Conservation (phyloP, 2,888 invertebrate genomes). For the Synanthedon formicaeformis region DNA sequence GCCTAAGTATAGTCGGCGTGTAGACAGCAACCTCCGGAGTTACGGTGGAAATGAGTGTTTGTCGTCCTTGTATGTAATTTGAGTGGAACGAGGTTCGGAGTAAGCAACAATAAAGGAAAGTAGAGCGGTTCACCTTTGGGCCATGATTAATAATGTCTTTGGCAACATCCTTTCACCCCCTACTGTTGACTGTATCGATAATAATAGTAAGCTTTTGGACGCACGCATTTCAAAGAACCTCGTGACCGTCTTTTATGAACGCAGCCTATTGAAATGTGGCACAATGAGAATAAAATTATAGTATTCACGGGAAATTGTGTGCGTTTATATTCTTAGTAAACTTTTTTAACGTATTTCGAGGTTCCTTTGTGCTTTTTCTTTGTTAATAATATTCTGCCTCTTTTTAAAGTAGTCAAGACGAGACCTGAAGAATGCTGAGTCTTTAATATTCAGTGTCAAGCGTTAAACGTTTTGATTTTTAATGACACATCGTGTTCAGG, state of each 20-base stretch:
- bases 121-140: slow-evolving; percentile 8
- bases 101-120: background rate
- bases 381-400: slow-evolving; percentile 2
- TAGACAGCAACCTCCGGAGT: slow-evolving; percentile 9
- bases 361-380: slow-evolving; percentile 12
- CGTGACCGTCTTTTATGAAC: slow-evolving; percentile 20
- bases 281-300: slow-evolving; percentile 36
- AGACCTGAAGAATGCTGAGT: too few species aligned
- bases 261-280: slow-evolving; percentile 30
- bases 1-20: too few species aligned
- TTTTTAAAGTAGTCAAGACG: too few species aligned
- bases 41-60: slow-evolving; percentile 5
- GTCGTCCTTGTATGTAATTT: background rate
- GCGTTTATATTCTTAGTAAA: slow-evolving; percentile 14
- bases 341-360: slow-evolving; percentile 18
- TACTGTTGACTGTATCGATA: slow-evolving; percentile 20
- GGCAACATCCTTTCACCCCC: slow-evolving; percentile 15
- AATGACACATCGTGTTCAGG: too few species aligned
- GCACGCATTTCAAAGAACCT: slow-evolving; percentile 18
- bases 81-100: background rate
- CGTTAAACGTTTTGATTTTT: too few species aligned
- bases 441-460: too few species aligned
- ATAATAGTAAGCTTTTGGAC: slow-evolving; percentile 9
- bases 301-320: slow-evolving; percentile 16
- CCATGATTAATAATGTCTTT: slow-evolving; percentile 23